Base-by-base conservation (phyloP, 1,140 invertebrate species). In the Babylonia areolata region DNA sequence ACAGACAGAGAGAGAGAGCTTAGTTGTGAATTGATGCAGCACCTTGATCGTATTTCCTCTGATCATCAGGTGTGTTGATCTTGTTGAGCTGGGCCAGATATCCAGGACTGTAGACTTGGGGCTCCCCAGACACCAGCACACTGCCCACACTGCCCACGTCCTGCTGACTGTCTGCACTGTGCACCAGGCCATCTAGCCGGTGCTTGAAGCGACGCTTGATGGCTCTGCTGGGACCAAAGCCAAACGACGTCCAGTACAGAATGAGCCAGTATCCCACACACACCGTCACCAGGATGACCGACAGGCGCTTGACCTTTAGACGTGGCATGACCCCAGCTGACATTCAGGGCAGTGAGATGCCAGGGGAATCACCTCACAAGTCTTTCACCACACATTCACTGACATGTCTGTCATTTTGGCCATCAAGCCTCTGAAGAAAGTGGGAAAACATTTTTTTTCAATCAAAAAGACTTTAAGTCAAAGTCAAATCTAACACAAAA, bases 1-100 rank as follows among this genome's bases (percentile, higher is more conserved):
- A 51, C 46, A 3, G 46, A 51, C 46, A 51, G 46, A 51, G 17
- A 51, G 46, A 51, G 46, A 51, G 17, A 51, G n/a, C n/a, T n/a
- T n/a, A n/a, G n/a, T n/a, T n/a, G n/a, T n/a, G n/a, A n/a, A n/a
- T n/a, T n/a, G n/a, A 51, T 12, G 9, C 46, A 82, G 0, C 75
- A 85, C 84, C 84, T 85, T 77, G 31, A 79, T 85, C 84, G 79
- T 85, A 81, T 40, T 85, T 85, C 17, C 84, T 58, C 51, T 85
- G 84, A 46, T 85, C 84, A 46, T 85, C 84, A 40, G 84, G 77
- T 39, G 84, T 85, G 35, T 80, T 12, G 35, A 85, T 80, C 33
- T n/a, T 69, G 37, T 42, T 46, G 28, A 85, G 58, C 23, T 64
- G 15, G 6, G 77, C n/a, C 11, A 85, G 54, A 42, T 85, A 80